Conservation (phyloP, 37 sponge, comb jelly and placozoan genomes). For the Theonella swinhoei region DNA sequence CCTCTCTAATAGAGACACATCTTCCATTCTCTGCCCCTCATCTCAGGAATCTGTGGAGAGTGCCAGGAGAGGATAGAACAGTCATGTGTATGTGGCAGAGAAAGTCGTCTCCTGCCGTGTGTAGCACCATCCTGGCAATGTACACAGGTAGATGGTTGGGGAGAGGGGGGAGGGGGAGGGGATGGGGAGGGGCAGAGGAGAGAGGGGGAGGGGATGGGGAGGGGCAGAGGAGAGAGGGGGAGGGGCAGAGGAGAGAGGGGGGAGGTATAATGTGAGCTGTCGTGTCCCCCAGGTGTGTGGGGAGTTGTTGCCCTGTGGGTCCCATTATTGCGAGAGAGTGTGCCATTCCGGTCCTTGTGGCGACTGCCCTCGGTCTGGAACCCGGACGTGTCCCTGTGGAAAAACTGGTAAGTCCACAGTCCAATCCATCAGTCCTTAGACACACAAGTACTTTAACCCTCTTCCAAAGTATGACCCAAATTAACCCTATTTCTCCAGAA, state of each 20-base stretch:
- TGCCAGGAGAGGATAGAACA: constrained; percentile 55
- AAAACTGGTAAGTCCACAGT: constrained; percentile 64
- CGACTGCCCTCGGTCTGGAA: constrained; percentile 67
- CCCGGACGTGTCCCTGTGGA: constrained; percentile 88
- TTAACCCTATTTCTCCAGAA: background rate
- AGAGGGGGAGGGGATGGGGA: no score
- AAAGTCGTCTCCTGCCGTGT: constrained; percentile 48
- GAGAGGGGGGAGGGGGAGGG: no score
- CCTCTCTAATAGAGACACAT: no score
- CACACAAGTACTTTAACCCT: background rate
- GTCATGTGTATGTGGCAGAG: constrained; percentile 81
- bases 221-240: no score
- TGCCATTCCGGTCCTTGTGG: constrained; percentile 91
- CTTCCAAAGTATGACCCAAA: background rate
- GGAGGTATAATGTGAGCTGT: no score
- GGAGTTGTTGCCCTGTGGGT: constrained; percentile 48
- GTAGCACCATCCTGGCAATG: constrained; percentile 76
- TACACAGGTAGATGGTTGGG: constrained; percentile 64
- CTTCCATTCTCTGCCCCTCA: background rate
- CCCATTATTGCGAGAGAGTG: constrained; percentile 53
- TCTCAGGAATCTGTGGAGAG: constrained; percentile 67
- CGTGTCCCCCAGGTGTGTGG: constrained; percentile 51
- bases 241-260: no score
- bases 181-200: no score
- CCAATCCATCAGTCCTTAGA: constrained; percentile 3